phyloP scores from a whole-genome alignment of 2,888 invertebrate genomes.

The Papilio protenor region DNA sequence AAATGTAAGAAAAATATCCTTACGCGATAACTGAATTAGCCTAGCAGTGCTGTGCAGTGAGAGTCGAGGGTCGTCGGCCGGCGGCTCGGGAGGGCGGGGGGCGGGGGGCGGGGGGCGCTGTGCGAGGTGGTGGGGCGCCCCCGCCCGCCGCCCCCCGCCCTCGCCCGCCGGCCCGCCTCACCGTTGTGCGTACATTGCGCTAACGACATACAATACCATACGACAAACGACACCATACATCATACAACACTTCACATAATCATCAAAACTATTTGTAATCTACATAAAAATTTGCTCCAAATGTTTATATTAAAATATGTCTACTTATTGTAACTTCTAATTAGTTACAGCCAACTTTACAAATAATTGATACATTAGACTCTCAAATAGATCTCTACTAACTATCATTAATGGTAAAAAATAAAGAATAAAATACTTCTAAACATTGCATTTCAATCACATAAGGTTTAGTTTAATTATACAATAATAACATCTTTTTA shows the following conservation, averaged over 20 bases:
- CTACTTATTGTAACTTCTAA: constrained; percentile 84
- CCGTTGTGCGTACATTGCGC: constrained; percentile 82
- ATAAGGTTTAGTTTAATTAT: constrained; percentile 84
- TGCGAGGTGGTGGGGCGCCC: background rate
- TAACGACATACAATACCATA: constrained; percentile 68
- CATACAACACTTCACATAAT: constrained; percentile 83
- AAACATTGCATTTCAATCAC: constrained; percentile 85
- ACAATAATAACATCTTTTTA: constrained; percentile 83
- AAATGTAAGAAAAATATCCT: constrained; percentile 83
- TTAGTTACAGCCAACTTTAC: constrained; percentile 85
- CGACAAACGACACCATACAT: constrained; percentile 71
- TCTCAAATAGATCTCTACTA: constrained; percentile 85
- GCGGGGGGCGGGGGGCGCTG: background rate
- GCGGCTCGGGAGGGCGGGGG: constrained; percentile 20
- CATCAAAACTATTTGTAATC: constrained; percentile 83
- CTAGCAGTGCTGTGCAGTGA: constrained; percentile 83
- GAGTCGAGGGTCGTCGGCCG: constrained; percentile 65
- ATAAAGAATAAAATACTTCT: constrained; percentile 85
- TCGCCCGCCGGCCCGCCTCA: constrained; percentile 57
- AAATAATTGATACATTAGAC: constrained; percentile 85
- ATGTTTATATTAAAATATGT: constrained; percentile 84
- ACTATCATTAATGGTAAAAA: constrained; percentile 84
- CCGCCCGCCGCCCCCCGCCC: background rate
- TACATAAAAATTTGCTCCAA: constrained; percentile 84
- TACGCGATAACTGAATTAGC: constrained; percentile 82